Base-by-base conservation (phyloP, 2,797 vertebrate species). In the Melanotaenia parkinsoni region DNA sequence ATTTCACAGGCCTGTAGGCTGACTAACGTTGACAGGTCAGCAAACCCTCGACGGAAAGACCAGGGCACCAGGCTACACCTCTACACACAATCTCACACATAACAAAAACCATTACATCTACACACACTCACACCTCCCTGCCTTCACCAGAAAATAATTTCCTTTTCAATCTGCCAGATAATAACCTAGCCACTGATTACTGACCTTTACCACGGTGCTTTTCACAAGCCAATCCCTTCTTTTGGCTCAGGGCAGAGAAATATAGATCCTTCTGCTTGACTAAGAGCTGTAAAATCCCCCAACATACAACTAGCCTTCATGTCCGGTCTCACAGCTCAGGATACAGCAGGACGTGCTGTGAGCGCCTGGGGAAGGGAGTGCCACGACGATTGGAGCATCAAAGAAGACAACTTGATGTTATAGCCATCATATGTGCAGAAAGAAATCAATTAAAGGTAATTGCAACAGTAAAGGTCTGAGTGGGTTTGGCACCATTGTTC, bases 11-110 rank as follows among this genome's bases (percentile, higher is more conserved):
- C 86, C 86, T 81, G 72, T 71, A 80, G 79, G 77, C 87, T 85
- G 86, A 92, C 58, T 82, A 84, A 80, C 86, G 69, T 74, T 63
- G 88, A 91, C 89, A 85, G 88, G 88, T 91, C 91, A 91, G 85
- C 86, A 85, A 84, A 81, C 81, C 72, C 82, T 81, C 38, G 18
- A 47, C 57, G 13, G 72, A 77, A 72, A 83, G 61, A 74, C 22
- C 22, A 24, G 61, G 51, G 40, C 70, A 61, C 33, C 5, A 10
- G 54, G 54, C 47, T 66, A 63, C 53, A 35, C 47, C 57, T 75
- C 57, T 18, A 57, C 80, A 51, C 78, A 12, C 53, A 28, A 38
- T 3, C 61, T 32, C 57, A 30, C 56, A 73, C 35, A 63, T 50
- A 40, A 30, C 28, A 30, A 30, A 40, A 58, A 64, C 53, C 71